Evolutionary conservation across 2,113 vertebrate species (phyloP).

Genomic region (Tetrao urogallus): DNA sequence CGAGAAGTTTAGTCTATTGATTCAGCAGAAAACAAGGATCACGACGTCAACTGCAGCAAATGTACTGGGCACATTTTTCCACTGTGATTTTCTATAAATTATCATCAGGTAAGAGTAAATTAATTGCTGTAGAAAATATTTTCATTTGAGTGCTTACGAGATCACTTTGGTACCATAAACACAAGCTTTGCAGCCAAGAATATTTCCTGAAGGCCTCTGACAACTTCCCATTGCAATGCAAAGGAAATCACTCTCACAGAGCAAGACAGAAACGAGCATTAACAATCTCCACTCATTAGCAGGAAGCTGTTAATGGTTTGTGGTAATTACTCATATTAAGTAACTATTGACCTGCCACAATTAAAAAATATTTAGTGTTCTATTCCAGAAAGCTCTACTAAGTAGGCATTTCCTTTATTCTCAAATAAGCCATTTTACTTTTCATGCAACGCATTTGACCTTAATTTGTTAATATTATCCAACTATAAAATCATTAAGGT

Average conservation of each 20-base stretch:
- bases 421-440: background rate
- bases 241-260: background rate
- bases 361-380: conserved; percentile 11
- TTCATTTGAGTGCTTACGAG: background rate
- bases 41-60: background rate
- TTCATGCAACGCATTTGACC: background rate
- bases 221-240: conserved; percentile 6
- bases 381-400: background rate
- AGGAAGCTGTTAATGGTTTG: conserved; percentile 22
- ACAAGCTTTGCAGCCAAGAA: background rate
- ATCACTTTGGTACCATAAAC: conserved; percentile 1
- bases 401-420: background rate
- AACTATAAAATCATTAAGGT: no score
- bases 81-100: conserved; percentile 26
- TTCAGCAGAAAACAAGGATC: background rate
- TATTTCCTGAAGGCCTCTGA: conserved; percentile 37
- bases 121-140: conserved; percentile 17
- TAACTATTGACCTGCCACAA: conserved; percentile 16
- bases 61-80: background rate
- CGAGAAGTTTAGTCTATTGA: background rate
- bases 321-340: conserved; percentile 7
- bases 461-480: background rate
- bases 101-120: background rate
- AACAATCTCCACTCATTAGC: background rate
- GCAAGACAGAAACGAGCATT: background rate